Evolutionary conservation across 2,888 invertebrate genomes (phyloP).

Genomic region (Rutpela maculata): DNA sequence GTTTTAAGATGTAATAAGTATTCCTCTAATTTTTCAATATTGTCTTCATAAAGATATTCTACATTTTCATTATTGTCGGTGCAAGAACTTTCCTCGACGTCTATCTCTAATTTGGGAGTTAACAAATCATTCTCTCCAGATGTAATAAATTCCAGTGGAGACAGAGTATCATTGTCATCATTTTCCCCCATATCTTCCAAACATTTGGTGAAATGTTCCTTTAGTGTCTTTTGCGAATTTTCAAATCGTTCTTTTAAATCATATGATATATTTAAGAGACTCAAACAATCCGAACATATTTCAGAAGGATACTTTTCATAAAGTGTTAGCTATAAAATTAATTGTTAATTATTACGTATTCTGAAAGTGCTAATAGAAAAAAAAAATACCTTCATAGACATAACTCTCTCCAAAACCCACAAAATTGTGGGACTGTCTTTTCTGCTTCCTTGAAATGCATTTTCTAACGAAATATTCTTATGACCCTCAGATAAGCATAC

Average conservation of each 20-base stretch:
- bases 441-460: neutral
- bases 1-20: neutral
- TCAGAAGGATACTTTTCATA: neutral
- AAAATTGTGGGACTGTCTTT: neutral
- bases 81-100: neutral
- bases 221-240: neutral
- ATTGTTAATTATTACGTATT: neutral
- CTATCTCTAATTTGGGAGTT: neutral
- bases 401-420: constrained; percentile 1
- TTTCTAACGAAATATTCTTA: constrained; percentile 15
- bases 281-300: neutral
- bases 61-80: neutral
- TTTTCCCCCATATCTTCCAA: neutral
- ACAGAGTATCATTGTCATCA: neutral
- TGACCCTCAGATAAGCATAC: constrained; percentile 18
- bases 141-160: neutral
- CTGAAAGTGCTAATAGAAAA: neutral
- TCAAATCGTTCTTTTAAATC: neutral
- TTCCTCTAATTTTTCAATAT: constrained; percentile 1
- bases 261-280: neutral
- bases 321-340: neutral
- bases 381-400: constrained; percentile 21
- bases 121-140: neutral
- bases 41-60: constrained; percentile 1
- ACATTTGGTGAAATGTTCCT: neutral